Conservation (phyloP, 2,113 vertebrate species). For the Pituophis catenifer region DNA sequence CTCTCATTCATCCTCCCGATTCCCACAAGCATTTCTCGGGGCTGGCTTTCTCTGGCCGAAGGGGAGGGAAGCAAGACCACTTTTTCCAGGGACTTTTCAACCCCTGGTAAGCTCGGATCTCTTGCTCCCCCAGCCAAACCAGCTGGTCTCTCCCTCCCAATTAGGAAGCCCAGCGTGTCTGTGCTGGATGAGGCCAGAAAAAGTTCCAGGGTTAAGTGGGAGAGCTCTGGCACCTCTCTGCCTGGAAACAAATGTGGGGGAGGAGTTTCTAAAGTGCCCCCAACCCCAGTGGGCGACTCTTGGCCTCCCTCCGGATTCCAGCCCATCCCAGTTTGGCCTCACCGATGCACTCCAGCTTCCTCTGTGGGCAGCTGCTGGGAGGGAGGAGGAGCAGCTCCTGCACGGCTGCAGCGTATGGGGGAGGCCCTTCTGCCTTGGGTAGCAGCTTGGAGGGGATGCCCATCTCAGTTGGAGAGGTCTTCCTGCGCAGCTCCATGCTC, state of each 20-base stretch:
- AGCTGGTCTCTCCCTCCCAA: background rate
- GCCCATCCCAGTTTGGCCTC: constrained; percentile 23
- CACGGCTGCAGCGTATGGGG: constrained; percentile 78
- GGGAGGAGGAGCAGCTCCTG: constrained; percentile 82
- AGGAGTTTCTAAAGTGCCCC: background rate
- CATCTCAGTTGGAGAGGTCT: constrained; percentile 70
- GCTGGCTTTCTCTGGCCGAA: background rate
- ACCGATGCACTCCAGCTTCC: constrained; percentile 92
- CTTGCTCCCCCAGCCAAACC: background rate
- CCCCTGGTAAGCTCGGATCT: background rate
- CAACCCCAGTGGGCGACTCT: background rate
- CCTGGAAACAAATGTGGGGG: too few relatives aligned
- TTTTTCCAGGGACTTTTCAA: background rate
- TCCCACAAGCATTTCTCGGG: background rate
- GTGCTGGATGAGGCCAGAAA: background rate
- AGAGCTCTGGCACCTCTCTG: background rate
- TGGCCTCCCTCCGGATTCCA: background rate
- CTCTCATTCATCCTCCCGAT: background rate
- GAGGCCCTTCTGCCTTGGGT: constrained; percentile 47
- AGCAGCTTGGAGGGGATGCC: constrained; percentile 80
- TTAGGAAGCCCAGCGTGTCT: background rate
- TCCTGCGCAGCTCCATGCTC: constrained; percentile 76
- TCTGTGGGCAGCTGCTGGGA: constrained; percentile 84
- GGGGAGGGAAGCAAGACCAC: background rate
- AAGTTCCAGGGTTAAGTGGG: background rate